A percentile compares a stretch with the other conserved stretches of the same genome.
These are phyloP conservation scores for Elephantulus edwardii DNA, from an alignment of 2,113 vertebrate genomes.

Conservation along the genomic window DNA sequence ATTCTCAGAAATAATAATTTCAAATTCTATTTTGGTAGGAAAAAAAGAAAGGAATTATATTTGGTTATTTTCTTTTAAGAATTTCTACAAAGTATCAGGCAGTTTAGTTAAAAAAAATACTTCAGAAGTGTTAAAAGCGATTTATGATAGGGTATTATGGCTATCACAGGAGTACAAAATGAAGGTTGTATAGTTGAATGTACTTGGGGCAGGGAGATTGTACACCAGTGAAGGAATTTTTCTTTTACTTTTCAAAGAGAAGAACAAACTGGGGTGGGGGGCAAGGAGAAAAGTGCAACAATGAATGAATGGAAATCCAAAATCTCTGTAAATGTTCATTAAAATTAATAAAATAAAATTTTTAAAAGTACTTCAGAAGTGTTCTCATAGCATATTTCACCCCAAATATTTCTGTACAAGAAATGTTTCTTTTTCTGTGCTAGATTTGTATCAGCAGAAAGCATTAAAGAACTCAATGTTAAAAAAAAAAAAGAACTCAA, in stretches of 20 bases:
- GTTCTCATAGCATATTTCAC: not conserved
- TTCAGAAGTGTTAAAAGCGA: not conserved
- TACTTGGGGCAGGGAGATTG: too few species aligned
- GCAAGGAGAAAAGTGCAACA: too few species aligned
- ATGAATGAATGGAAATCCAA: too few species aligned
- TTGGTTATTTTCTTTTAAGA: conserved; percentile 16
- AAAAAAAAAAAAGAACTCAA: too few species aligned
- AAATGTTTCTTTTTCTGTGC: not conserved
- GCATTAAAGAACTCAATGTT: conserved; percentile 21
- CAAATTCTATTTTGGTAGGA: not conserved
- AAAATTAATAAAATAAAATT: not conserved
- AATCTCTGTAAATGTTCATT: too few species aligned
- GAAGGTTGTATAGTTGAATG: too few species aligned
- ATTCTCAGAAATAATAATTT: conserved; percentile 35
- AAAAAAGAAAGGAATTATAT: not conserved
- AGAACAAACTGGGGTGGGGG: too few species aligned
- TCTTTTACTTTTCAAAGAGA: too few species aligned
- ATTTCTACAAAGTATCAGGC: conserved; percentile 19
- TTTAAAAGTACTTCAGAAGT: not conserved
- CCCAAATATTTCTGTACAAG: conserved; percentile 39
- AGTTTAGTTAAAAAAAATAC: not conserved
- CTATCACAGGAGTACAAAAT: too few species aligned
- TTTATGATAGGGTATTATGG: too few species aligned
- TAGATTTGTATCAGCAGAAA: not conserved
- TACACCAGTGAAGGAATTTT: too few species aligned